Evolutionary conservation across 1,140 invertebrate species (phyloP), one percentile per base, ranked within the genome.

Genomic region (Heliconius hewitsoni): DNA sequence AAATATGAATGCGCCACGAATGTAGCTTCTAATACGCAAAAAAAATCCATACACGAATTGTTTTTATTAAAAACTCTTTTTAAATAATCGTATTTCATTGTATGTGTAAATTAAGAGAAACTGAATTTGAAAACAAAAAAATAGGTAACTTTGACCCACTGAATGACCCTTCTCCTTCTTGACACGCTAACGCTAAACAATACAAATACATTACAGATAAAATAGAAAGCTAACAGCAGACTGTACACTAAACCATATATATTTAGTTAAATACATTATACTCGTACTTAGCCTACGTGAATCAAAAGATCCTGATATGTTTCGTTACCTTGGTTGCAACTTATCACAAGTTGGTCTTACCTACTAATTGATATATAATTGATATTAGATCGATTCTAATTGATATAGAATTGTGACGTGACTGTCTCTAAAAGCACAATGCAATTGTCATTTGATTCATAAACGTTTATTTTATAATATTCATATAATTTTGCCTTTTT

Each of bases 241-340:
- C 55, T 57, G n/a, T 57, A 57, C 74, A 80, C 74, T 76, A 72
- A 60, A 79, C 82, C 23, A 23, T 86, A 89, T 1, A 11, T 77
- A 23, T 80, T 86, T 88, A 57, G 34, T 76, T 85, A 86, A 83
- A 84, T 86, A 84, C 80, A 46, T 85, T 86, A 73, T 1, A 46
- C 42, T 46, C 42, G 42, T 84, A 82, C 83, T 93, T 90, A 91
- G 18, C 27, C 89, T 90, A 93, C 52, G 78, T 90, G 93, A 92
- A 94, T 93, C 92, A 94, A 94, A 91, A 93, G 93, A 93, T 92
- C 92, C 93, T 94, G 93, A 94, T 94, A 94, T 94, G 93, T 94
- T 89, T 93, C 87, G 90, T 94, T 94, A 93, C 91, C 91, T 94
- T 92, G 93, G 93, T 94, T 94, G 93, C 93, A 94, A 94, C 93